Evolutionary conservation across 1,140 invertebrate species (phyloP).

Genomic region (Semibalanus balanoides): DNA sequence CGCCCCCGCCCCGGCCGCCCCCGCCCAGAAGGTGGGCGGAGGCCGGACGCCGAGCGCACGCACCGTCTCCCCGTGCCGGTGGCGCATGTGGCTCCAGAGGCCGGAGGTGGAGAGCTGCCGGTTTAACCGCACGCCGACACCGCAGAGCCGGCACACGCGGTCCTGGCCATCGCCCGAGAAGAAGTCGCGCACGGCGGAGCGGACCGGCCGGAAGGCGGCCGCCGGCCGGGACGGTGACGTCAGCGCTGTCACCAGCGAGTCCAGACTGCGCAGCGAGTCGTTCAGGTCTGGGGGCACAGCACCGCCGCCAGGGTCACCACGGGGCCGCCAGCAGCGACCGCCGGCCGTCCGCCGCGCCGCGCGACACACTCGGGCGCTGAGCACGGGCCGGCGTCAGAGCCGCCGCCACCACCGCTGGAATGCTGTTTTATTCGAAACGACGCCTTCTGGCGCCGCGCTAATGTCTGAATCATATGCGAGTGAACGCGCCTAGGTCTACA

Average conservation of each 20-base stretch:
- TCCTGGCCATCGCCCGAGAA: neutral
- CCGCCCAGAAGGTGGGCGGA: neutral
- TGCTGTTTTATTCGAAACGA: too few species aligned
- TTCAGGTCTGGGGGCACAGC: neutral
- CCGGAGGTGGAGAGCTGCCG: neutral
- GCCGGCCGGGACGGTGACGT: too few species aligned
- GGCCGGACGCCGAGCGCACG: neutral
- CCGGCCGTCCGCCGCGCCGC: too few species aligned
- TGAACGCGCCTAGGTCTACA: too few species aligned
- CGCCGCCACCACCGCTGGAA: too few species aligned
- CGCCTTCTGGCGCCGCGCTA: too few species aligned
- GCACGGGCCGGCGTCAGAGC: too few species aligned
- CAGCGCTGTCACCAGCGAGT: neutral
- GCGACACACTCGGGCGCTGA: neutral
- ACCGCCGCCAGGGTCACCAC: neutral
- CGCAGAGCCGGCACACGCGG: neutral
- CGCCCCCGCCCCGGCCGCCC: too few species aligned
- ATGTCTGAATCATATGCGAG: too few species aligned
- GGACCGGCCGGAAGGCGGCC: too few species aligned
- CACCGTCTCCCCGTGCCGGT: neutral
- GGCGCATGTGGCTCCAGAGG: neutral
- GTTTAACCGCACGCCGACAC: neutral
- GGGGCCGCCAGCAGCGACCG: too few species aligned
- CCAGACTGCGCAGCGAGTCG: neutral
- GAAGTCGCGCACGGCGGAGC: neutral